These are phyloP conservation scores for Cydia fagiglandana DNA, from an alignment of 1,140 invertebrate genomes.

Conservation along the genomic window DNA sequence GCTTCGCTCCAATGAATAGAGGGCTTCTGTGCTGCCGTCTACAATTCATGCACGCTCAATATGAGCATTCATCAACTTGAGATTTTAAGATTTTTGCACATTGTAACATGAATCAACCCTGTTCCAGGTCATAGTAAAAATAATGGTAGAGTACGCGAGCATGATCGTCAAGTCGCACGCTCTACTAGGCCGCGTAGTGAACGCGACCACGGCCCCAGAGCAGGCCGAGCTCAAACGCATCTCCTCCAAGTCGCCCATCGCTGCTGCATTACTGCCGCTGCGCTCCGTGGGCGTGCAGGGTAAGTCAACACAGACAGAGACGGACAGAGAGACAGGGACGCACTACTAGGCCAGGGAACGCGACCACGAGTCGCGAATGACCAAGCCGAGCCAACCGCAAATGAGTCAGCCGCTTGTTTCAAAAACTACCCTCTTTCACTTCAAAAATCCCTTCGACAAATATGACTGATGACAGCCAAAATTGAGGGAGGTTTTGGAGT, in stretches of 20 bases:
- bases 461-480: no score
- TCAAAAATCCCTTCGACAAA: no score
- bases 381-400: slow-evolving; percentile 74
- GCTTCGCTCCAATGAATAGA: no score
- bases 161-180: slow-evolving; percentile 97
- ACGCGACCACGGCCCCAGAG: slow-evolving; percentile 88
- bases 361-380: slow-evolving; percentile 77
- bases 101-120: neutral
- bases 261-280: slow-evolving; percentile 94
- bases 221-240: slow-evolving; percentile 85
- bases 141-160: slow-evolving; percentile 95
- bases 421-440: no score
- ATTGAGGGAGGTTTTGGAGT: no score
- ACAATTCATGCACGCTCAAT: no score
- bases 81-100: no score
- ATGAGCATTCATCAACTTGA: no score
- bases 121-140: slow-evolving; percentile 90
- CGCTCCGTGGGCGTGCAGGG: slow-evolving; percentile 98
- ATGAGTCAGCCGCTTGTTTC: no score
- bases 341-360: slow-evolving; percentile 90
- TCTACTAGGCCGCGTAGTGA: slow-evolving; percentile 92
- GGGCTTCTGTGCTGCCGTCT: no score
- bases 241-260: slow-evolving; percentile 88
- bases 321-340: slow-evolving; percentile 73
- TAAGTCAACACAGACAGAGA: slow-evolving; percentile 55